Conservation (phyloP, 2,797 vertebrate species). For the Sciaenops ocellatus region DNA sequence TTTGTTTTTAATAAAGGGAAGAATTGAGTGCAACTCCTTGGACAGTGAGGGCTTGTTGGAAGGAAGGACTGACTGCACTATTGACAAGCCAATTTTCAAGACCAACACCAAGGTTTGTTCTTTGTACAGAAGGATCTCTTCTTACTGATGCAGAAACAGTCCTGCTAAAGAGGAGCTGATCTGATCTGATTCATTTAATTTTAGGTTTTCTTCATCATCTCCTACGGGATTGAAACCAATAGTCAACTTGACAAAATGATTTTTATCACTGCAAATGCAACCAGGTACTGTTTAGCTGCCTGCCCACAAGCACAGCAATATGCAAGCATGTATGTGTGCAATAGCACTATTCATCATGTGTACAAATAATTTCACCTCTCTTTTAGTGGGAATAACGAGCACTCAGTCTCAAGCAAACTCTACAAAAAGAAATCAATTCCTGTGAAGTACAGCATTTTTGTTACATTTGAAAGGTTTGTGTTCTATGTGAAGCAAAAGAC, state of each 20-base stretch:
- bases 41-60: too few relatives aligned
- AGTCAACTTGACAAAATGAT: slow-evolving; percentile 76
- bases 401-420: slow-evolving; percentile 54
- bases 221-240: slow-evolving; percentile 81
- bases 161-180: not conserved
- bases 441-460: slow-evolving; percentile 87
- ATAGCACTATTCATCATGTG: not conserved
- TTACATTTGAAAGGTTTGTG: slow-evolving; percentile 79
- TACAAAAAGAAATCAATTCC: slow-evolving; percentile 70
- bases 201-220: slow-evolving; percentile 83
- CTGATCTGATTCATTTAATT: slow-evolving; percentile 23
- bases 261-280: slow-evolving; percentile 80
- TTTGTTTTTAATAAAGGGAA: too few relatives aligned
- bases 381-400: slow-evolving; percentile 81
- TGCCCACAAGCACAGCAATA: not conserved
- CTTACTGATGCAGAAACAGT: not conserved
- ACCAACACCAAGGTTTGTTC: slow-evolving; percentile 74
- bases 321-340: not conserved
- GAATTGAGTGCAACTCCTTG: too few relatives aligned
- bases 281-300: slow-evolving; percentile 80
- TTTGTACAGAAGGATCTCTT: not conserved
- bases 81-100: slow-evolving; percentile 84
- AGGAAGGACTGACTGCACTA: slow-evolving; percentile 72
- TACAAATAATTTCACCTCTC: not conserved
- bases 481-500: not conserved